These are phyloP conservation scores for Drosophila obscura DNA, from an alignment of 1,140 invertebrate species.

Conservation along the genomic window DNA sequence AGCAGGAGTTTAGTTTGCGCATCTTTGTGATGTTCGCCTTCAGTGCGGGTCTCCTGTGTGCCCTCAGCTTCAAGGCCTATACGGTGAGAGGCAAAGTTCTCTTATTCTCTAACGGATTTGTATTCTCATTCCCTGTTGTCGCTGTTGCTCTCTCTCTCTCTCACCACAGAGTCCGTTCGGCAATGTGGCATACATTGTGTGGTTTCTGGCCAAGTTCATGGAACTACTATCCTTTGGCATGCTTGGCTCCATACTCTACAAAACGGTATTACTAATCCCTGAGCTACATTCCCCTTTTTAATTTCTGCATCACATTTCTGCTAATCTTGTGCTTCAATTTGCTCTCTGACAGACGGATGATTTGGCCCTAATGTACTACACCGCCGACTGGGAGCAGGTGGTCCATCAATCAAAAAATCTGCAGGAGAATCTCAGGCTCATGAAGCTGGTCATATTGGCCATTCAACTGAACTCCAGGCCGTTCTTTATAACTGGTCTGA, in stretches of 20 bases:
- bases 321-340: neutral
- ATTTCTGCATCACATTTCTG: too few species aligned
- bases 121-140: neutral
- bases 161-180: slow-evolving; percentile 38
- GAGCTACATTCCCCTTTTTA: neutral
- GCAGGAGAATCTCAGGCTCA: slow-evolving; percentile 56
- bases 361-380: slow-evolving; percentile 61
- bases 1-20: slow-evolving; percentile 68
- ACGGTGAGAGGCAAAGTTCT: slow-evolving; percentile 34
- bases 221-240: slow-evolving; percentile 60
- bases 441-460: slow-evolving; percentile 61
- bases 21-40: slow-evolving; percentile 73
- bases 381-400: slow-evolving; percentile 61
- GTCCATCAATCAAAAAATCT: slow-evolving; percentile 51
- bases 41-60: slow-evolving; percentile 64
- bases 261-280: slow-evolving; percentile 31
- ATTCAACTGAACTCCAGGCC: slow-evolving; percentile 68
- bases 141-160: neutral
- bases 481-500: slow-evolving; percentile 60
- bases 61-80: slow-evolving; percentile 66
- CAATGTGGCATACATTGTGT: slow-evolving; percentile 62
- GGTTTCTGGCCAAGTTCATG: slow-evolving; percentile 61
- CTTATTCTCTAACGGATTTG: neutral
- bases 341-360: slow-evolving; percentile 53
- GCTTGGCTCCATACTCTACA: slow-evolving; percentile 59